phyloP scores from a whole-genome alignment of 2,113 vertebrate genomes.

The Pleuronectes platessa region DNA sequence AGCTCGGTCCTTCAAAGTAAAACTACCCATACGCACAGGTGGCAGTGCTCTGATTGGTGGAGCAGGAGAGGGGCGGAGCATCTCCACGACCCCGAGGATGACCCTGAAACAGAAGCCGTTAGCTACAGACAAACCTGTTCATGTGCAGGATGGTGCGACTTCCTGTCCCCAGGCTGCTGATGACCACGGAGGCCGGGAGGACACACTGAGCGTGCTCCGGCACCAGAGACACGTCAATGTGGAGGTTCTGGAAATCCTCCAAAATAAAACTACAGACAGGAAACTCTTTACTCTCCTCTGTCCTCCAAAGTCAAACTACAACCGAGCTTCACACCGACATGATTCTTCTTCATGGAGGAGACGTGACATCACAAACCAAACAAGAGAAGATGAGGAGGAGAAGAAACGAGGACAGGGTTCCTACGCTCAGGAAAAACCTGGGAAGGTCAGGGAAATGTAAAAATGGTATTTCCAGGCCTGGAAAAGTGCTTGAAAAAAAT shows the following conservation, averaged over 20 bases:
- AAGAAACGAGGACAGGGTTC: no score
- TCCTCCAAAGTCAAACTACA: slow-evolving; percentile 16
- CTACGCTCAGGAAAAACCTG: no score
- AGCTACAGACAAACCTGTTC: slow-evolving; percentile 66
- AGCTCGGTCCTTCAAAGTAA: slow-evolving; percentile 20
- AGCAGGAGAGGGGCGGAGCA: not conserved
- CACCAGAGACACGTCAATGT: slow-evolving; percentile 65
- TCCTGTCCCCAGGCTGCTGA: slow-evolving; percentile 66
- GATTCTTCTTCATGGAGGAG: no score
- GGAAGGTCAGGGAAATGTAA: no score
- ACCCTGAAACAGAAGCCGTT: slow-evolving; percentile 50
- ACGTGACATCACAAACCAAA: no score
- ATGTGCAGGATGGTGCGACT: slow-evolving; percentile 74
- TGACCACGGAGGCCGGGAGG: slow-evolving; percentile 68
- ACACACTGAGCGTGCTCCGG: slow-evolving; percentile 59
- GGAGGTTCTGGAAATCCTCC: slow-evolving; percentile 71
- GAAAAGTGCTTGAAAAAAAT: no score
- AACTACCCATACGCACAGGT: not conserved
- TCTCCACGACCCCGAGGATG: not conserved
- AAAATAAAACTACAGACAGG: slow-evolving; percentile 74
- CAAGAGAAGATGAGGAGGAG: no score
- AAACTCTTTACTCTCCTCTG: slow-evolving; percentile 30
- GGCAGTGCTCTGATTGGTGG: not conserved
- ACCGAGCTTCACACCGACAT: not conserved
- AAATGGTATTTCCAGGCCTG: no score